Evolutionary conservation across 53 echinoderm and acorn worm genomes (phyloP), one percentile per base, ranked within the genome.

Genomic region (Arbacia lixula): DNA sequence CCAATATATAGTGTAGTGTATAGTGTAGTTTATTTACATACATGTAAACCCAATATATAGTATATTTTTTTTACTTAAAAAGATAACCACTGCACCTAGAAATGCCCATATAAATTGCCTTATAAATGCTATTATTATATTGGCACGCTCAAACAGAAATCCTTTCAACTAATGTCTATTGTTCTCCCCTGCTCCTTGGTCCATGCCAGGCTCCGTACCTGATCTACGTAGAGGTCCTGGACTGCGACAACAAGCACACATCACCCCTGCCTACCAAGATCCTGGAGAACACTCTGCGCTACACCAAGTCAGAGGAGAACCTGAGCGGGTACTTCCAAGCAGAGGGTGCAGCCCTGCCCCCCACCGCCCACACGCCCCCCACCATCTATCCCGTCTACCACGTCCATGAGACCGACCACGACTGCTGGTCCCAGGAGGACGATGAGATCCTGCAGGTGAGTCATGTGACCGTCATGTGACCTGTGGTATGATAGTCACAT

Each of bases 401-500:
- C 64, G 86, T 87, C 64, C 90, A 99, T 33, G 99, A 99, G 76
- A 84, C 89, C 0, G 99, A 99, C 55, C 94, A 99, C 49, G 99
- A 99, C 53, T 95, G 95, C 83, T 99, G 99, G 98, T 92, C 99
- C 4, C 99, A 99, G 78, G 99, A 99, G 30, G 99, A 99, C 51
- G 99, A 99, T 71, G 95, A 94, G 16, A 99, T 99, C 31, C 53
- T 99, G 25, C 92, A 95, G 80, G 99, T 99, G 35, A 84, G 91
- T 64, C 9, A 46, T 10, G n/a, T n/a, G n/a, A n/a, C n/a, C n/a
- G n/a, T n/a, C n/a, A n/a, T n/a, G n/a, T n/a, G n/a, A n/a, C n/a
- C n/a, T n/a, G n/a, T n/a, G n/a, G n/a, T n/a, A n/a, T n/a, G n/a
- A n/a, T n/a, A n/a, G n/a, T n/a, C n/a, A n/a, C n/a, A n/a, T n/a